A percentile compares a stretch with the other conserved stretches of the same genome.
Conservation (phyloP, 2,888 invertebrate species). For the Tiliacea citrago region DNA sequence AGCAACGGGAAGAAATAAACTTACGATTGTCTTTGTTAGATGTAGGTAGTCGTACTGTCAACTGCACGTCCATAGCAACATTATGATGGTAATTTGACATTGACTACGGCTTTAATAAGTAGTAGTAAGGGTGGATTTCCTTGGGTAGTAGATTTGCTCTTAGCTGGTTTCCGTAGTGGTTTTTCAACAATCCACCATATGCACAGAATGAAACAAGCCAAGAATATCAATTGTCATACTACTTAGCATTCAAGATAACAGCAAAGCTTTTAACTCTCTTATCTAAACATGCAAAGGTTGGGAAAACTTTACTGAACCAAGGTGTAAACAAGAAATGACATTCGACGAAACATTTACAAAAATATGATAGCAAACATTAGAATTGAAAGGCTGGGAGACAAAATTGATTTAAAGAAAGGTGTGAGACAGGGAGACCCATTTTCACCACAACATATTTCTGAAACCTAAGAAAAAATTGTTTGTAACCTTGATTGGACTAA, state of each 20-base stretch:
- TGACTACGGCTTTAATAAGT: too few relatives aligned
- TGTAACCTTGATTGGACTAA: background rate
- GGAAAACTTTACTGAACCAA: background rate
- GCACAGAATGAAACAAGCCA: background rate
- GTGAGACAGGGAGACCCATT: background rate
- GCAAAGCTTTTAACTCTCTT: background rate
- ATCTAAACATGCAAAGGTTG: background rate
- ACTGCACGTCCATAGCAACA: background rate
- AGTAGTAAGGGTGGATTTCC: background rate
- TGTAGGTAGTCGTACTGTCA: slow-evolving; percentile 15
- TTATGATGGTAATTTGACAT: background rate
- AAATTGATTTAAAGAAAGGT: background rate
- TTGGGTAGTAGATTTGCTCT: background rate
- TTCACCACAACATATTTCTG: background rate
- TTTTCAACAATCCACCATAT: background rate
- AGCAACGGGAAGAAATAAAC: slow-evolving; percentile 49
- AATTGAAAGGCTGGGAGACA: background rate
- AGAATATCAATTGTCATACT: background rate
- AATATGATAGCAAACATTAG: background rate
- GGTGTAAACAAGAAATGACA: background rate
- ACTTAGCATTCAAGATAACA: background rate
- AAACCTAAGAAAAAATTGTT: background rate
- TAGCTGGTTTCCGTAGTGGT: background rate
- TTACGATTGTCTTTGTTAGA: slow-evolving; percentile 41
- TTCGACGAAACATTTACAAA: background rate